Evolutionary conservation across 2,797 vertebrate genomes (phyloP), one percentile per base, ranked within the genome.

Genomic region (Rhynchonycteris naso): DNA sequence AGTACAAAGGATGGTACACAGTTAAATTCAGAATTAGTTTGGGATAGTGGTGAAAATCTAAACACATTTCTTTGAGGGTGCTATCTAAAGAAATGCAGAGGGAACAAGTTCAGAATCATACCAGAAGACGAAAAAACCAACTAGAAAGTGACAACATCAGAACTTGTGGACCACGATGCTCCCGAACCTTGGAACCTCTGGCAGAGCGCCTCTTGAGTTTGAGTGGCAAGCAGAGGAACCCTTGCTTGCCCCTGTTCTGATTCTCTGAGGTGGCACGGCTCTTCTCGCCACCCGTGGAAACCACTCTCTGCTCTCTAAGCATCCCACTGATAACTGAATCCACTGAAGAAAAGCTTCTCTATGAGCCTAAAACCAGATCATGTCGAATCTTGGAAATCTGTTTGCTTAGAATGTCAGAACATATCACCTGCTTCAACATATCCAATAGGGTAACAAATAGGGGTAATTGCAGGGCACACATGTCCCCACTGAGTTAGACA

Each of bases 251-350:
- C 38, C 72, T 85, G 10, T 38, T 74, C 5, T 68, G 80, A 74
- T 47, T 85, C 56, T 61, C 7, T 13, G 5, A 19, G 71, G 21
- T 21, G 35, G 8, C 66, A 11, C 7, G 47, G 4, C 13, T 68
- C 10, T 12, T 3, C 2, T 28, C 0, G 4, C 28, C 52, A 22
- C 10, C 8, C 13, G 35, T 59, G 24, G 43, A 30, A 26, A 18
- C 14, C 35, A 15, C 14, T 21, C 30, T 16, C 22, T 5, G 22
- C 4, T 63, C 50, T 28, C 50, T 26, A 21, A 24, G 13, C 21
- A 24, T 52, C n/a, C 75, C 38, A 58, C 59, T 47, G 19, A 59
- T 10, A 24, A 47, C 58, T 30, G 19, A 4, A 22, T 52, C 59
- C 30, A 26, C 43, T 26, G 22, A 35, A 82, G n/a, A 30, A 88